These are phyloP conservation scores for Blennius ocellaris DNA, from an alignment of 2,113 vertebrate genomes.

Conservation along the genomic window DNA sequence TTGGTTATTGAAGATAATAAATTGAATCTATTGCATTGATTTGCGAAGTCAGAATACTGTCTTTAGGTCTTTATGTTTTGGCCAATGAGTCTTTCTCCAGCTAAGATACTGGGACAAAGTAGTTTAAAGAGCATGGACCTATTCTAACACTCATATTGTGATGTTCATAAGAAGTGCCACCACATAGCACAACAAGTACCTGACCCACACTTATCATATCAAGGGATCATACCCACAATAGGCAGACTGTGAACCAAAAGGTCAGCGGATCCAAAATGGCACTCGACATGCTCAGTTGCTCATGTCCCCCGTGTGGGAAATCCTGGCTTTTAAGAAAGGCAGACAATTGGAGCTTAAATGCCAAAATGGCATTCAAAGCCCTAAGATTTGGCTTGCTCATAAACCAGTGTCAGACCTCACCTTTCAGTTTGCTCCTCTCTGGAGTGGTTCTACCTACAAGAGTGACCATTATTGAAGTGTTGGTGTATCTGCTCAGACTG, in stretches of 20 bases:
- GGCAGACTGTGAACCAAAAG: slow-evolving; percentile 55
- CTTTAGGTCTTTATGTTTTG: too few species aligned
- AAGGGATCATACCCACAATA: slow-evolving; percentile 35
- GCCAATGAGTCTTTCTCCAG: too few species aligned
- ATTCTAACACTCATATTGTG: neutral
- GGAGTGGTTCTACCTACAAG: slow-evolving; percentile 9
- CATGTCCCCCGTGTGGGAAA: slow-evolving; percentile 40
- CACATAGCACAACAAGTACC: neutral
- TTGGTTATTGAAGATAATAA: too few species aligned
- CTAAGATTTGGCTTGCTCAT: slow-evolving; percentile 28
- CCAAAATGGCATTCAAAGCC: slow-evolving; percentile 47
- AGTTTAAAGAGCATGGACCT: too few species aligned
- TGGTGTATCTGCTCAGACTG: slow-evolving; percentile 6
- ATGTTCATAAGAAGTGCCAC: neutral
- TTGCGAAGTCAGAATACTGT: too few species aligned
- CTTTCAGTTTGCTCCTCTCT: slow-evolving; percentile 14
- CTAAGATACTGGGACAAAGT: too few species aligned
- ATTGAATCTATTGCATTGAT: too few species aligned
- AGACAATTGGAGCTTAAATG: slow-evolving; percentile 48
- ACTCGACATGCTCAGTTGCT: slow-evolving; percentile 53
- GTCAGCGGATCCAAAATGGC: slow-evolving; percentile 64
- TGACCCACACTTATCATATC: slow-evolving; percentile 16
- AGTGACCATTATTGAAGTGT: slow-evolving; percentile 21
- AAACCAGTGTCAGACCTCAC: slow-evolving; percentile 23
- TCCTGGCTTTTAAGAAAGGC: slow-evolving; percentile 46